Evolutionary conservation across 2,888 invertebrate species (phyloP).

Genomic region (Caenorhabditis sinica): DNA sequence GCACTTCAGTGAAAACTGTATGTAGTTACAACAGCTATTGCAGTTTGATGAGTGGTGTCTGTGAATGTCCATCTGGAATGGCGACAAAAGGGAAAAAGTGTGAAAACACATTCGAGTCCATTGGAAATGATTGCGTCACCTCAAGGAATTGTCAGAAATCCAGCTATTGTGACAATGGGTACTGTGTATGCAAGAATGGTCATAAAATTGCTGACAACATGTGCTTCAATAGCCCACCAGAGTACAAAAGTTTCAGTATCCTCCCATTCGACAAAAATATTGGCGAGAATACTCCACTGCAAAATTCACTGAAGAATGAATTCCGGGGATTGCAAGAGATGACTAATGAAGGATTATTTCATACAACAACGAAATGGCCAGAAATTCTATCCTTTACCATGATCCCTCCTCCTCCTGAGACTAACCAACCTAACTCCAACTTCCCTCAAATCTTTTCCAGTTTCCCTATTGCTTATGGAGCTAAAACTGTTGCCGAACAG

Average conservation of each 20-base stretch:
- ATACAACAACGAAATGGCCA: slow-evolving; percentile 64
- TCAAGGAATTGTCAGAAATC: slow-evolving; percentile 78
- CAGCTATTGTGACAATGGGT: slow-evolving; percentile 82
- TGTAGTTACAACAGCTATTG: slow-evolving; percentile 78
- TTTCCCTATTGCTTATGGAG: slow-evolving; percentile 66
- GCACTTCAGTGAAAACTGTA: slow-evolving; percentile 67
- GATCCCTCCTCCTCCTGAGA: slow-evolving; percentile 50
- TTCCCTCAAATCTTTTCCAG: slow-evolving; percentile 63
- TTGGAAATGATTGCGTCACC: slow-evolving; percentile 78
- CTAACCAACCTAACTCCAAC: slow-evolving; percentile 33
- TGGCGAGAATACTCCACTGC: slow-evolving; percentile 63
- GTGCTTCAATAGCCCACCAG: slow-evolving; percentile 61
- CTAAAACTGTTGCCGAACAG: slow-evolving; percentile 67
- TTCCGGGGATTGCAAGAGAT: slow-evolving; percentile 53
- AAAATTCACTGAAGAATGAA: slow-evolving; percentile 58
- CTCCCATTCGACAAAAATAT: slow-evolving; percentile 58
- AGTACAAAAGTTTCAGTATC: slow-evolving; percentile 64
- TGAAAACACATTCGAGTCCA: slow-evolving; percentile 73
- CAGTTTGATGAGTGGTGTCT: slow-evolving; percentile 79
- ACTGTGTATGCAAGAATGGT: slow-evolving; percentile 76
- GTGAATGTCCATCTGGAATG: slow-evolving; percentile 82
- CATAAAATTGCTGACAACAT: slow-evolving; percentile 37
- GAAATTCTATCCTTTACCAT: slow-evolving; percentile 56
- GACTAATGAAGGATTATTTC: slow-evolving; percentile 55
- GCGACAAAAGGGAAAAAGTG: slow-evolving; percentile 72